Evolutionary conservation across 2,113 vertebrate species (phyloP), one percentile per base, ranked within the genome.

Genomic region (Hylia prasina): DNA sequence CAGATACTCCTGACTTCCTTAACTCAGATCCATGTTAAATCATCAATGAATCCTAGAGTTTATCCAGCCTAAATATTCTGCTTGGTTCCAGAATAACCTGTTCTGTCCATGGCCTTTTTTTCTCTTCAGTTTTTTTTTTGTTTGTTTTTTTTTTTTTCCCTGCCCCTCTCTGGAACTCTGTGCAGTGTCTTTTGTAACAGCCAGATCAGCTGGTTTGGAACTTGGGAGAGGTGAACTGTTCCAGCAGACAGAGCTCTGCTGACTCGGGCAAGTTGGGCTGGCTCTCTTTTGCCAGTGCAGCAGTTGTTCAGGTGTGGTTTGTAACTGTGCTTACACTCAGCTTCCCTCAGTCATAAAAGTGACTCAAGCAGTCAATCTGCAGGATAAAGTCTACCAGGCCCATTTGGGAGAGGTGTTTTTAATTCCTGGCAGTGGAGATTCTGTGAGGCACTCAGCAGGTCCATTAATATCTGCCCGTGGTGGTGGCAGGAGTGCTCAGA

Each of bases 301-400:
- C 47, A 68, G 19, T 80, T 84, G 84, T 65, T 94, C 58, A 92
- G 95, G 92, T 96, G 66, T 88, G 50, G 95, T 89, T 63, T 71
- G 77, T 84, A 30, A 39, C 73, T 84, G 8, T n/a, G 53, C 84
- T 84, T 75, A 31, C 69, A 79, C 70, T 80, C 94, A 86, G 50
- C 75, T 96, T 86, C 68, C 57, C 54, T 85, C 75, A 53, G 57
- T 84, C 79, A 86, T 86, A 93, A 90, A 91, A 88, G 78, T 73
- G 88, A 95, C 86, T 80, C 66, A 65, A 2, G 47, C 31, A 80
- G 85, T 72, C 82, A 27, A 1, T 80, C 57, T 61, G 40, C 45
- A 57, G 63, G 76, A 61, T 45, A 30, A 93, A 93, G 82, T 85
- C 63, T 69, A 3, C 28, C 42, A 5, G 31, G 35, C 82, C 37